Base-by-base conservation (phyloP, 1,140 invertebrate genomes). In the Pantala flavescens region DNA sequence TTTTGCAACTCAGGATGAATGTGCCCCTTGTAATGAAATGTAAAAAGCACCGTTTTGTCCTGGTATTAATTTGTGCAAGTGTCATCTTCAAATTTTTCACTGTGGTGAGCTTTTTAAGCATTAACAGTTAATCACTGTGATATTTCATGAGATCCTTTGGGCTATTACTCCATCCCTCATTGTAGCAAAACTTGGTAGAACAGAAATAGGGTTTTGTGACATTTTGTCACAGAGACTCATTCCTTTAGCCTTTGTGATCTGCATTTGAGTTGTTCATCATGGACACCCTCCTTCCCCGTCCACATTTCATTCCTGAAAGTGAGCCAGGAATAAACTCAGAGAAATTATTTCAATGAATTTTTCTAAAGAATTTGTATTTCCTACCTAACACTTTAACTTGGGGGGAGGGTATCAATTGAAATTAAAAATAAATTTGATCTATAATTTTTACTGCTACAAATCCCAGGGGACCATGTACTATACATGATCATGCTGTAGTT, bases 101-200 rank as follows among this genome's bases (percentile, higher is more conserved):
- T 14, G 49, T 63, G 49, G 49, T 63, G 49, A 63, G 49, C 49
- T 63, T 63, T 63, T 3, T 63, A 63, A 63, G 49, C 49, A 63
- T 16, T 63, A 63, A 63, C 49, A 63, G 49, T 63, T 63, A 63
- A 63, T 63, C 49, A 63, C 49, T 63, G 49, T 63, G 49, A 63
- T 63, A 63, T 63, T 63, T 63, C 49, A 63, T 63, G 49, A 63
- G 49, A 63, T 63, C 49, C 49, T 63, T 63, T 63, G 49, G 49
- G 49, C 49, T 63, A 63, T 63, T 21, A 63, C 49, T 63, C 49
- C 49, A 63, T 63, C 49, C 49, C 12, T 63, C 49, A 63, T 16
- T 63, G 49, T 63, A 63, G 49, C 49, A 63, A 63, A 63, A 1
- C 12, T 7, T 63, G 3, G 3, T 7, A 12, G 12, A 5, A 1